Conservation (phyloP, 2,797 vertebrate species). For the Scarus forsteni region DNA sequence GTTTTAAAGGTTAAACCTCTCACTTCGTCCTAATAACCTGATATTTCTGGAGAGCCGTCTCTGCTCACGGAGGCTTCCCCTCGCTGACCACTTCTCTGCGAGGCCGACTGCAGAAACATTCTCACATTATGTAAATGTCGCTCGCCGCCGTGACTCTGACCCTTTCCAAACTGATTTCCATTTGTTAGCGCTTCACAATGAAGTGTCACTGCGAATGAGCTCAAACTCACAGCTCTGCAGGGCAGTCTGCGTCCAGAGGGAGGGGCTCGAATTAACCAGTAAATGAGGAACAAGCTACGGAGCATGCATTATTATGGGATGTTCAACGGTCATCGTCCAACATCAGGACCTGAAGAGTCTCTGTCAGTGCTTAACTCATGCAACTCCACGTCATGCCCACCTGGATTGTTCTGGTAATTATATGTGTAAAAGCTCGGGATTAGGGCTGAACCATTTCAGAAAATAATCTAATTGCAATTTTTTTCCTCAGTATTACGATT, state of each 20-base stretch:
- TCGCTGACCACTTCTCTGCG: not conserved
- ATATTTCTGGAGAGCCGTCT: slow-evolving; percentile 6
- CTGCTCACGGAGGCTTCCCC: not conserved
- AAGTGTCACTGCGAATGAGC: slow-evolving; percentile 32
- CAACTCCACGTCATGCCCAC: too few species aligned
- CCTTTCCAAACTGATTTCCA: slow-evolving; percentile 20
- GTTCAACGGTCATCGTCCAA: too few species aligned
- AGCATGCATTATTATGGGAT: too few species aligned
- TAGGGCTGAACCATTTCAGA: too few species aligned
- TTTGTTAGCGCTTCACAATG: not conserved
- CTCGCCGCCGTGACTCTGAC: slow-evolving; percentile 16
- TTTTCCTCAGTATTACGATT: too few species aligned
- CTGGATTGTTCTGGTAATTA: too few species aligned
- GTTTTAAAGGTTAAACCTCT: not conserved
- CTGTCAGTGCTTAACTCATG: too few species aligned
- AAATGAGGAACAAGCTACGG: not conserved
- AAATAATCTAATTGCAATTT: too few species aligned
- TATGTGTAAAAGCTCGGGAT: too few species aligned
- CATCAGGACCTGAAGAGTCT: too few species aligned
- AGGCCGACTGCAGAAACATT: not conserved
- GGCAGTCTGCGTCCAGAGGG: not conserved
- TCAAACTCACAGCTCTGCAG: slow-evolving; percentile 6
- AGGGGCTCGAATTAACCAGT: slow-evolving; percentile 9
- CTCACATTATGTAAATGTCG: slow-evolving; percentile 24
- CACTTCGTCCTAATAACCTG: not conserved